phyloP scores from a whole-genome alignment of 2,797 vertebrate species.

The Sciurus carolinensis region DNA sequence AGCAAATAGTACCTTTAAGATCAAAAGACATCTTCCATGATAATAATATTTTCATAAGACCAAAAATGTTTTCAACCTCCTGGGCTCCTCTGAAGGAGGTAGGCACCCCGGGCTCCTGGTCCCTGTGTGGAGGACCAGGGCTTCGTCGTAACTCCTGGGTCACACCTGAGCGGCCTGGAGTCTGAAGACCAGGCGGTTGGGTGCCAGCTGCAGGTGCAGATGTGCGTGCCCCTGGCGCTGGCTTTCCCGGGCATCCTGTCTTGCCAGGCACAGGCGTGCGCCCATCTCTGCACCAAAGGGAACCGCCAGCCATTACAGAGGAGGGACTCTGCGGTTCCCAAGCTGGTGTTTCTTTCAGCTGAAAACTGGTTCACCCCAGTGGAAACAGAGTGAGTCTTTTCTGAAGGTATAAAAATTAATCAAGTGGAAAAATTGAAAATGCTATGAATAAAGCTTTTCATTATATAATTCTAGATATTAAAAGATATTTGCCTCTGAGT shows the following conservation, averaged over 20 bases:
- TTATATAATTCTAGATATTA: conserved; percentile 43
- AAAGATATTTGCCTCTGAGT: conserved; percentile 1
- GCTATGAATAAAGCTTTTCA: background rate
- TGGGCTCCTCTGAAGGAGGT: background rate
- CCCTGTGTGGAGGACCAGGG: background rate
- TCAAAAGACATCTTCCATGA: background rate
- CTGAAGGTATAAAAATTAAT: conserved; percentile 49
- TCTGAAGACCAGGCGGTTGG: background rate
- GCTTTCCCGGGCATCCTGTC: background rate
- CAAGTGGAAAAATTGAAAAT: conserved; percentile 50
- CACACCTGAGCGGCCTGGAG: rapidly evolving
- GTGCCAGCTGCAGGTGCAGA: background rate
- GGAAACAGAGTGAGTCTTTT: background rate
- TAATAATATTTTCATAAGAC: background rate
- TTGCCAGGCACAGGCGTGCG: rapidly evolving
- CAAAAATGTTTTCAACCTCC: background rate
- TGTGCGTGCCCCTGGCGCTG: rapidly evolving
- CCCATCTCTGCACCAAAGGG: background rate
- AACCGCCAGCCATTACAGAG: too few relatives aligned
- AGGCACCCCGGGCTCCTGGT: background rate
- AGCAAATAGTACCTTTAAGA: background rate
- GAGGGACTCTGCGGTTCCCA: background rate
- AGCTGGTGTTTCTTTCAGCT: background rate
- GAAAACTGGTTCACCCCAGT: background rate
- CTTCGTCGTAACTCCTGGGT: rapidly evolving